Conservation (phyloP, 1,140 invertebrate genomes). For the Lepeophtheirus salmonis region DNA sequence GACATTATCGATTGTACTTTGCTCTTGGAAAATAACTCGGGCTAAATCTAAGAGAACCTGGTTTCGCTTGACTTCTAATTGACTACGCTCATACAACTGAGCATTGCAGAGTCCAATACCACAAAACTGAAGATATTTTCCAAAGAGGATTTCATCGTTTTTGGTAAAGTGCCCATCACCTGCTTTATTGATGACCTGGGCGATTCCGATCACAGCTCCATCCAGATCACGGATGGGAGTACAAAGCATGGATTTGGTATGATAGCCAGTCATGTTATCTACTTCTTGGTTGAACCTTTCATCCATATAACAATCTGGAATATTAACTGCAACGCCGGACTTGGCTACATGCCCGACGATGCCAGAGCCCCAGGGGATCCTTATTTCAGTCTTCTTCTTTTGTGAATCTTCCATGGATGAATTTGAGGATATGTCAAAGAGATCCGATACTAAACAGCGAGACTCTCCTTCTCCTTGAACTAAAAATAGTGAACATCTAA, state of each 20-base stretch:
- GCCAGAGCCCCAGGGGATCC: conserved; percentile 51
- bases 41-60: conserved; percentile 83
- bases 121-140: conserved; percentile 82
- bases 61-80: conserved; percentile 80
- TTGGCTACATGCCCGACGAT: conserved; percentile 85
- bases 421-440: conserved; percentile 80
- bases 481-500: conserved; percentile 61
- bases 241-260: conserved; percentile 71
- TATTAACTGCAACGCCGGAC: conserved; percentile 76
- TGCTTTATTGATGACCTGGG: conserved; percentile 88
- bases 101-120: conserved; percentile 84
- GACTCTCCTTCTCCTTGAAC: conserved; percentile 44
- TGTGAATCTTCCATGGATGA: conserved; percentile 76
- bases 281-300: conserved; percentile 49
- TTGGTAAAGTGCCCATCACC: conserved; percentile 47
- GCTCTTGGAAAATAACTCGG: conserved; percentile 88
- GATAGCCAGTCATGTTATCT: conserved; percentile 76
- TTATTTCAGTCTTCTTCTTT: conserved; percentile 64
- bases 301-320: conserved; percentile 85
- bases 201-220: conserved; percentile 85
- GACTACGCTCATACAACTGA: conserved; percentile 77
- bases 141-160: conserved; percentile 76
- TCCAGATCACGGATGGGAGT: conserved; percentile 87
- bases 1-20: conserved; percentile 85
- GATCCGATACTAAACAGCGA: conserved; percentile 63